Percentiles rank a stretch among this genome's conserved stretches.
Conservation (phyloP, 2,797 vertebrate genomes). For the Heliangelus exortis region DNA sequence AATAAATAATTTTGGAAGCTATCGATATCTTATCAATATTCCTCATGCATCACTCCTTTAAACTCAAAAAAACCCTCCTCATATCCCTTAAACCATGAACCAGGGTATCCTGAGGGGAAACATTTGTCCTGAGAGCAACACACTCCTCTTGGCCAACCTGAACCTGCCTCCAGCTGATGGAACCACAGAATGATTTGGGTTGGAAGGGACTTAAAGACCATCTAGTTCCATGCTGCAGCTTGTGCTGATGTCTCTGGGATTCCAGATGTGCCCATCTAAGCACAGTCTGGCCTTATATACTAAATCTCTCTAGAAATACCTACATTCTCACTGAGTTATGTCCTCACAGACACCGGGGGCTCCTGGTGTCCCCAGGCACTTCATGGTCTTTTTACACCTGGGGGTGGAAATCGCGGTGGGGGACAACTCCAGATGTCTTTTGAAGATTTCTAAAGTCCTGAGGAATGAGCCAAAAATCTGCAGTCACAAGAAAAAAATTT, state of each 20-base stretch:
- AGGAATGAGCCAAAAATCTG: neutral
- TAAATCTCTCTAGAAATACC: neutral
- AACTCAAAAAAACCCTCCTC: neutral
- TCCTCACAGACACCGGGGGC: neutral
- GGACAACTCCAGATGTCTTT: neutral
- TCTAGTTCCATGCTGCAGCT: neutral
- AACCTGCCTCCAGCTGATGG: neutral
- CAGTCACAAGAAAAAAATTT: neutral
- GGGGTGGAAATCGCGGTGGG: neutral
- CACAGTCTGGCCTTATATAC: neutral
- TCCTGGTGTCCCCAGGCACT: fast-evolving
- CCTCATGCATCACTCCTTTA: neutral
- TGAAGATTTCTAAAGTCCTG: neutral
- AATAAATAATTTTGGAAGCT: neutral
- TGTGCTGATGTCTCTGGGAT: neutral
- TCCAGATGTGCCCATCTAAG: neutral
- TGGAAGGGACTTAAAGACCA: too few species aligned
- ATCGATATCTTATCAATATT: neutral
- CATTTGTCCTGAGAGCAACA: neutral
- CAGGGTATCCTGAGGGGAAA: neutral
- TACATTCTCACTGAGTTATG: neutral
- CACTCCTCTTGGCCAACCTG: neutral
- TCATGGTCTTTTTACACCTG: neutral
- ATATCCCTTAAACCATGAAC: neutral
- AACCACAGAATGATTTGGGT: too few species aligned